Base-by-base conservation (phyloP, 1,140 invertebrate species). In the Drosophila simulans region DNA sequence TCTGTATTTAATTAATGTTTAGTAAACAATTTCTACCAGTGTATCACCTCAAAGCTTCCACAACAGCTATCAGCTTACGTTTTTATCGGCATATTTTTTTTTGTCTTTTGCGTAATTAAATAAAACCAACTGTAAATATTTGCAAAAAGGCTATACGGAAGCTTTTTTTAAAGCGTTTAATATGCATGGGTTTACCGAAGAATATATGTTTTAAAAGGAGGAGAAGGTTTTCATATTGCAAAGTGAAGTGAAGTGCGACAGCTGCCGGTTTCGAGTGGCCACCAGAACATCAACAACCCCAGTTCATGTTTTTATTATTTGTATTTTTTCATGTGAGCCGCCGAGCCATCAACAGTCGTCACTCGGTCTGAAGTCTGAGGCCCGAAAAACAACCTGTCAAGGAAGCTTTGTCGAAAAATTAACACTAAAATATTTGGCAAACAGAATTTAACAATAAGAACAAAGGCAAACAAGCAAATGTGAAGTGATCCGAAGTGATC, bases 111-210 rank as follows among this genome's bases (percentile, higher is more conserved):
- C 49, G 56, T 82, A 83, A 89, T 83, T 83, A 73, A 88, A 83
- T 76, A 72, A 79, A 77, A 55, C 59, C 68, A 89, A 88, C 71
- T 83, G 83, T 89, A 88, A 88, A 88, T 88, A 89, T 88, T 89
- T 89, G 79, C 83, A 49, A 75, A 83, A 83, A 79, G 84, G 83
- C 84, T 89, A 89, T 89, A 84, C 75, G 84, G 84, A 88, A 89
- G 83, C 83, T 83, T 80, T 82, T 86, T 71, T 64, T 73, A 72
- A 59, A 72, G 45, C 49, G 52, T 83, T 76, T 76, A 64, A 79
- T 66, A 70, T 69, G 65, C 64, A 60, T 45, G 65, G 60, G 52
- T 31, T 65, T 62, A 35, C 52, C 20, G 17, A 25, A 42, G 31
- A 39, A 37, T 56, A 40, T 46, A 22, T 35, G 22, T 71, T 71